These are phyloP conservation scores for Drosophila jambulina DNA, from an alignment of 1,140 invertebrate genomes.

Conservation along the genomic window DNA sequence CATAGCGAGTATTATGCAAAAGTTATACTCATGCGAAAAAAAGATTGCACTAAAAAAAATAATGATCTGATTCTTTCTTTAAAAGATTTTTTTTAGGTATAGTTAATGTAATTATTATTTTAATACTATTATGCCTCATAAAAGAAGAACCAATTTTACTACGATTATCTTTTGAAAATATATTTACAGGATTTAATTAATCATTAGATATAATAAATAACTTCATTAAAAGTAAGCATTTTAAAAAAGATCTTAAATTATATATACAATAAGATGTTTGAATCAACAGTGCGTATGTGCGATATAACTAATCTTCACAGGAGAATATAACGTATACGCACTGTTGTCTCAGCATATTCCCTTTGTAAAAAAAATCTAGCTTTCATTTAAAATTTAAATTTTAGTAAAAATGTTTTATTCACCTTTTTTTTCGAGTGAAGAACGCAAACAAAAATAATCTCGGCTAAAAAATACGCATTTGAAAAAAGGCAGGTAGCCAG, in stretches of 20 bases:
- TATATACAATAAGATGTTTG: neutral
- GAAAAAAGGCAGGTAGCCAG: slow-evolving; percentile 24
- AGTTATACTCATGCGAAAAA: slow-evolving; percentile 35
- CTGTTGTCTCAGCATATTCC: neutral
- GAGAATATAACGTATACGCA: neutral
- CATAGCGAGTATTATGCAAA: slow-evolving; percentile 35
- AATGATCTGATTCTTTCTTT: neutral
- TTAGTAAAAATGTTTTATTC: no score
- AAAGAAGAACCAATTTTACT: neutral
- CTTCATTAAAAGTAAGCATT: neutral
- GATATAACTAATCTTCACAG: neutral
- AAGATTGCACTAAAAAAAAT: neutral
- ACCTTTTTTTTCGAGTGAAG: slow-evolving; percentile 10
- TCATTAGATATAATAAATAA: neutral
- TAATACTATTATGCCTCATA: neutral
- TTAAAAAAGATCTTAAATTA: neutral
- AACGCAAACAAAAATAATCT: slow-evolving; percentile 38
- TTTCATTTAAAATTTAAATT: neutral
- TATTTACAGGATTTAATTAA: neutral
- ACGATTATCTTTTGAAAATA: neutral
- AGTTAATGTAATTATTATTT: neutral
- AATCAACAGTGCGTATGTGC: slow-evolving; percentile 8
- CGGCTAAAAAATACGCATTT: slow-evolving; percentile 50
- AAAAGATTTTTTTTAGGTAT: neutral
- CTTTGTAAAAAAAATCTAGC: neutral